phyloP scores from a whole-genome alignment of 1,140 invertebrate genomes.

The Neelides sp. region DNA sequence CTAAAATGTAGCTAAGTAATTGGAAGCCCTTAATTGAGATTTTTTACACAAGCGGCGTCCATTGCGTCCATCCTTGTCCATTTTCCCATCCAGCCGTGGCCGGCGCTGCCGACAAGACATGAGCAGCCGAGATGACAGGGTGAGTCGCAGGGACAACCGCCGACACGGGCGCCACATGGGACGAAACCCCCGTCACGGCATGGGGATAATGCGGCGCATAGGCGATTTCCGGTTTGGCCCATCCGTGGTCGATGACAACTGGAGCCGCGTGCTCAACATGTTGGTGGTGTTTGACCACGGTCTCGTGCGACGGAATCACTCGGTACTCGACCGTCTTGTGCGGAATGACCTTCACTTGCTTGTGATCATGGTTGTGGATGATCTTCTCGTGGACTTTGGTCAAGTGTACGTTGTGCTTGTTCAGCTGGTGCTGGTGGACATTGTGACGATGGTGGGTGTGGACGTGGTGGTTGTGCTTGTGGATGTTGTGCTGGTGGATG shows the following conservation, averaged over 20 bases:
- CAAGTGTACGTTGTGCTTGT: constrained; percentile 3
- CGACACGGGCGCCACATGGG: too few species aligned
- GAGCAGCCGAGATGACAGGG: too few species aligned
- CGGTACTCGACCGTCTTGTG: neutral
- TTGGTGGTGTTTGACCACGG: constrained; percentile 9
- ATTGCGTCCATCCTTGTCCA: too few species aligned
- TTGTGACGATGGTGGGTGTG: constrained; percentile 5
- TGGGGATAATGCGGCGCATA: too few species aligned
- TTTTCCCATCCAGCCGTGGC: too few species aligned
- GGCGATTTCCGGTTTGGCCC: too few species aligned
- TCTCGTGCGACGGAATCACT: constrained; percentile 3
- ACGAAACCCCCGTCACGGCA: too few species aligned
- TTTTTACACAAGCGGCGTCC: too few species aligned
- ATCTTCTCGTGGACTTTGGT: constrained; percentile 5
- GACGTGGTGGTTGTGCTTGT: constrained; percentile 2
- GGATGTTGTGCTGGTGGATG: constrained; percentile 6
- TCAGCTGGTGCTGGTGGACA: constrained; percentile 3
- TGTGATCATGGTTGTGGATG: constrained; percentile 1
- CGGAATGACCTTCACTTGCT: neutral
- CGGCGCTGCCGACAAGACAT: too few species aligned
- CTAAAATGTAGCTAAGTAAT: too few species aligned
- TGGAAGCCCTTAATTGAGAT: too few species aligned
- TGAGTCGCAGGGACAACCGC: too few species aligned
- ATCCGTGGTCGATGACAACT: neutral
- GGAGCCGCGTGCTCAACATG: constrained; percentile 1